Evolutionary conservation across 2,888 invertebrate species (phyloP).

Genomic region (Mimumesa dahlbomi): DNA sequence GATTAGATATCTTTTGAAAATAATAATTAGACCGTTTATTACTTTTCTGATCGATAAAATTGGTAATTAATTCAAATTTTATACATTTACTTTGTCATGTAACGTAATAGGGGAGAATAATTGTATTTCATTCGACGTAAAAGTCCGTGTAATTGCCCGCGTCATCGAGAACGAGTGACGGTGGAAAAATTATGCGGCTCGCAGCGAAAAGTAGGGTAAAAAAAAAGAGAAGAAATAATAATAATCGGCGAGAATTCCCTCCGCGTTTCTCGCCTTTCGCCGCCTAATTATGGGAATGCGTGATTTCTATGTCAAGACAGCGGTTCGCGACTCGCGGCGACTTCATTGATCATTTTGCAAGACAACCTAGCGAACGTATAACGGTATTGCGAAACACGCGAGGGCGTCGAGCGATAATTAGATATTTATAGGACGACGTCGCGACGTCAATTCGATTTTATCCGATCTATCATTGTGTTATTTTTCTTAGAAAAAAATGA

Average conservation of each 20-base stretch:
- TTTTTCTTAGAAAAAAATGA: background rate
- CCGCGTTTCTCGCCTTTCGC: conserved; percentile 13
- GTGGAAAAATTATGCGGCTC: no score
- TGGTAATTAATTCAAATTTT: no score
- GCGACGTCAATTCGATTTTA: conserved; percentile 7
- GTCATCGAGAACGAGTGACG: no score
- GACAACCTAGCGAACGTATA: conserved; percentile 28
- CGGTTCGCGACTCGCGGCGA: conserved; percentile 1
- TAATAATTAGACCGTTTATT: no score
- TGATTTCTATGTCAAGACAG: conserved; percentile 43
- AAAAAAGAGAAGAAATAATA: background rate
- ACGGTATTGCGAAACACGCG: conserved; percentile 50
- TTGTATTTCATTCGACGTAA: no score
- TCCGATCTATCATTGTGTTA: conserved; percentile 27
- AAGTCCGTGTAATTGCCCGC: no score
- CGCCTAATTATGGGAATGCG: conserved; percentile 32
- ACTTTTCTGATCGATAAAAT: no score
- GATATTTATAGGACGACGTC: conserved; percentile 53
- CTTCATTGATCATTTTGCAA: conserved; percentile 48
- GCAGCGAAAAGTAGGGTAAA: background rate
- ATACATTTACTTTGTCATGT: no score
- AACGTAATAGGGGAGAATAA: no score
- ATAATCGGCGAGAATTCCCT: no score
- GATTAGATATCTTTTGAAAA: no score
- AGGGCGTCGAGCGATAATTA: conserved; percentile 52